These are phyloP conservation scores for Drosophila ustulata DNA, from an alignment of 2,888 invertebrate species.

Conservation along the genomic window DNA sequence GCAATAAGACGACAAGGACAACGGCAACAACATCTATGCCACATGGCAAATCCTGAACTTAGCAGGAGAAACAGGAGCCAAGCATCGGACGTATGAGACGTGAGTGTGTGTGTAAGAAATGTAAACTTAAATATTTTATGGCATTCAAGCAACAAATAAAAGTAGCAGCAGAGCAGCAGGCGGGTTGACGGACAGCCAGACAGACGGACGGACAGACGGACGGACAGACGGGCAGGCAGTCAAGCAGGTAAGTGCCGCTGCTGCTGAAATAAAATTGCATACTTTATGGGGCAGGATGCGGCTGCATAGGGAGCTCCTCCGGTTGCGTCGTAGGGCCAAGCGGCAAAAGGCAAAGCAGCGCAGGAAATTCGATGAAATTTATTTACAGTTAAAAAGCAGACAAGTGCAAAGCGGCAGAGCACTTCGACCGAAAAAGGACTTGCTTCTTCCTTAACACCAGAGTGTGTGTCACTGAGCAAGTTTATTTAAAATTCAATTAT, in stretches of 20 bases:
- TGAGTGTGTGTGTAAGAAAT: constrained; percentile 59
- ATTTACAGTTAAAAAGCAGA: constrained; percentile 80
- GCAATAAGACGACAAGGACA: constrained; percentile 51
- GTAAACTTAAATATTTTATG: constrained; percentile 82
- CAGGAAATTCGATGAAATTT: constrained; percentile 77
- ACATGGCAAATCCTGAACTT: constrained; percentile 36
- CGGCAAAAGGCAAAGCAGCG: constrained; percentile 27
- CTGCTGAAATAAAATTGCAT: constrained; percentile 77
- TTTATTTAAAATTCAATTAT: constrained; percentile 85
- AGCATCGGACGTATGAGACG: constrained; percentile 17
- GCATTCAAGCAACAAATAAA: constrained; percentile 69
- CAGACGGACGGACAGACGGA: constrained; percentile 1
- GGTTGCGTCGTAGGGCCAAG: neutral
- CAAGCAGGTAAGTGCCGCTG: constrained; percentile 71
- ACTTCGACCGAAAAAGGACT: constrained; percentile 39
- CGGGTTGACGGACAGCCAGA: neutral
- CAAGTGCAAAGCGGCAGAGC: constrained; percentile 48
- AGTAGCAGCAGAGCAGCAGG: constrained; percentile 20
- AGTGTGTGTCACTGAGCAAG: constrained; percentile 48
- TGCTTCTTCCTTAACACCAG: constrained; percentile 14
- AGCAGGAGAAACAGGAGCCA: constrained; percentile 35
- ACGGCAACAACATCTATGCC: constrained; percentile 14
- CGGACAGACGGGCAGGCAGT: constrained; percentile 13
- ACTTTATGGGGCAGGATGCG: constrained; percentile 73
- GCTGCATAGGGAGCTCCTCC: constrained; percentile 29